These are phyloP conservation scores for Scomber colias DNA, from an alignment of 2,113 vertebrate species.

Conservation along the genomic window DNA sequence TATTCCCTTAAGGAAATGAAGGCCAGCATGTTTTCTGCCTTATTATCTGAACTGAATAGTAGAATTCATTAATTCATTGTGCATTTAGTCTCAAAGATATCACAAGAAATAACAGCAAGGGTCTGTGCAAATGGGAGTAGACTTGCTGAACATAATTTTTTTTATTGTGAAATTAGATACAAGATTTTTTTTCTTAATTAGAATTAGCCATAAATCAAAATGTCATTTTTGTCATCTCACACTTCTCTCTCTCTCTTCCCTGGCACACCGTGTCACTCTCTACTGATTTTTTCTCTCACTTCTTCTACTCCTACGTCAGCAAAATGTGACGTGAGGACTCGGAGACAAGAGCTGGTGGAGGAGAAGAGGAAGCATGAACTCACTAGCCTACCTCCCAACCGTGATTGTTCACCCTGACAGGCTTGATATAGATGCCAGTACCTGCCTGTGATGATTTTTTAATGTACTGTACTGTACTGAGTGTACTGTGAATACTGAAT, in stretches of 20 bases:
- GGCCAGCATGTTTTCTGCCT: conserved; percentile 3
- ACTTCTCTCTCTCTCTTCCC: not conserved
- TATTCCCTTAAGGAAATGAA: conserved; percentile 41
- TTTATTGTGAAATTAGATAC: not conserved
- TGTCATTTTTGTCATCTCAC: conserved; percentile 13
- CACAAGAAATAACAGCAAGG: conserved; percentile 1
- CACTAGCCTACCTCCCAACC: not conserved
- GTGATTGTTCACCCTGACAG: conserved; percentile 3
- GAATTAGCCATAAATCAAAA: conserved; percentile 19
- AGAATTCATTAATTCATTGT: conserved; percentile 38
- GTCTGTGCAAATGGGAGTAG: not conserved
- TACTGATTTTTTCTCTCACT: conserved; percentile 18
- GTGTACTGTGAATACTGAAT: not conserved
- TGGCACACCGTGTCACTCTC: conserved; percentile 12
- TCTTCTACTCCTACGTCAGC: conserved; percentile 26
- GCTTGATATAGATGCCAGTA: not conserved
- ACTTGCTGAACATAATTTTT: conserved; percentile 4
- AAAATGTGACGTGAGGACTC: conserved; percentile 2
- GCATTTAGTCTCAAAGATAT: conserved; percentile 32
- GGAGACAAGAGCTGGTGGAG: conserved; percentile 12
- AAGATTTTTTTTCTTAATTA: conserved; percentile 14
- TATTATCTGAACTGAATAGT: conserved; percentile 19
- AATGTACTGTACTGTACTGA: not conserved
- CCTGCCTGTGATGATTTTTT: not conserved
- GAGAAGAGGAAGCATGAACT: conserved; percentile 11